A percentile compares a stretch with the other conserved stretches of the same genome.
These are phyloP conservation scores for Lamellibrachia satsuma DNA, from an alignment of 2,888 invertebrate species.

Conservation along the genomic window DNA sequence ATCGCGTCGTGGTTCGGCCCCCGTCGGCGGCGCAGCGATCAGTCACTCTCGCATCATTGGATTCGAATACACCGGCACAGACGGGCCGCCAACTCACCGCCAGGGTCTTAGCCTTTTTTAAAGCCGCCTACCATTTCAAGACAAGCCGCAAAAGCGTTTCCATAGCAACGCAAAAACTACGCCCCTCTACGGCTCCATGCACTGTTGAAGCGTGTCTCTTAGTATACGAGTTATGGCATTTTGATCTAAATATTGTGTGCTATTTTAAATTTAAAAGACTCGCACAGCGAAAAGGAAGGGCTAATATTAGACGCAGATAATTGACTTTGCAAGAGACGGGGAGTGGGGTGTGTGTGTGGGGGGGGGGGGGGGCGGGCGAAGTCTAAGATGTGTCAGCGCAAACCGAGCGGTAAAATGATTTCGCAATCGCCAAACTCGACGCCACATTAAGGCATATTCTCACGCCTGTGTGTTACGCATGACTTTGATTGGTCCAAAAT, in stretches of 20 bases:
- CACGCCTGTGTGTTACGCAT: background rate
- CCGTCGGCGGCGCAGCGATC: background rate
- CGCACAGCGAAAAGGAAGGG: too few relatives aligned
- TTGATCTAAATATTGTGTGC: background rate
- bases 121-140: background rate
- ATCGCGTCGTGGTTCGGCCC: background rate
- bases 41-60: background rate
- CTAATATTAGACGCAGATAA: too few relatives aligned
- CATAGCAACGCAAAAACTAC: background rate
- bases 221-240: background rate
- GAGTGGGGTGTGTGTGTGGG: too few relatives aligned
- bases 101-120: background rate
- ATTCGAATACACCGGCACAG: background rate
- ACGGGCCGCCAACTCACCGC: background rate
- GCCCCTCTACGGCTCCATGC: background rate
- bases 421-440: background rate
- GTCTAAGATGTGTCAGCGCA: background rate
- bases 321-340: too few relatives aligned
- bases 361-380: background rate
- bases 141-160: background rate
- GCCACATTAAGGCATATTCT: background rate
- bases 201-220: background rate
- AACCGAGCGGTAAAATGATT: background rate
- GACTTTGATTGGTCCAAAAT: background rate
- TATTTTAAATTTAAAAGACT: background rate